These are phyloP conservation scores for Scaptomyza hsui DNA, from an alignment of 1,140 invertebrate species.

Conservation along the genomic window DNA sequence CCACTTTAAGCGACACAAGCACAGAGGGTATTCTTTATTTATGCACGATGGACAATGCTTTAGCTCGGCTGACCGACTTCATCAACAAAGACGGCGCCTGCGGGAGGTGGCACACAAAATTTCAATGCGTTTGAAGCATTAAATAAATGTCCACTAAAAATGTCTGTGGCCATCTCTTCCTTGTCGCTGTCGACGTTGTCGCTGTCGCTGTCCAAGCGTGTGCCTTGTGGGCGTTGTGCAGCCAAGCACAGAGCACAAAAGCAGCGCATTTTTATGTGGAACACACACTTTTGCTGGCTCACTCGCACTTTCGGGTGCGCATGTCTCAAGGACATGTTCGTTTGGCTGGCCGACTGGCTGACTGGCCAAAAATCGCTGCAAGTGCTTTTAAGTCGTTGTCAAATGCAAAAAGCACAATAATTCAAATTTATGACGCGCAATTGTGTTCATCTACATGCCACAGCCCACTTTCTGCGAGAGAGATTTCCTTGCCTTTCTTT, in stretches of 20 bases:
- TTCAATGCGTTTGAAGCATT: slow-evolving; percentile 79
- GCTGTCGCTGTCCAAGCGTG: slow-evolving; percentile 34
- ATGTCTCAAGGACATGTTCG: slow-evolving; percentile 77
- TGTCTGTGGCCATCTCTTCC: slow-evolving; percentile 48
- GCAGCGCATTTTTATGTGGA: slow-evolving; percentile 41
- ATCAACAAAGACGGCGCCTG: slow-evolving; percentile 66
- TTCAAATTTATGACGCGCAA: slow-evolving; percentile 80
- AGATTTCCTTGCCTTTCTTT: slow-evolving; percentile 27
- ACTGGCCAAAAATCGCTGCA: slow-evolving; percentile 76
- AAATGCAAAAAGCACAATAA: slow-evolving; percentile 81
- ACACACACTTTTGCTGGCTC: background rate
- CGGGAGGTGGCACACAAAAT: slow-evolving; percentile 54
- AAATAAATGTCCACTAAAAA: slow-evolving; percentile 82
- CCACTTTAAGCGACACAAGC: slow-evolving; percentile 26
- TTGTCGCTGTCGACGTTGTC: background rate
- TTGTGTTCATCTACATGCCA: slow-evolving; percentile 73
- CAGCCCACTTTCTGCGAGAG: slow-evolving; percentile 47
- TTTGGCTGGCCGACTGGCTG: slow-evolving; percentile 44
- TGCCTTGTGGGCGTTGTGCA: slow-evolving; percentile 58
- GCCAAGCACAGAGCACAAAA: slow-evolving; percentile 50
- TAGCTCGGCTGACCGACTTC: slow-evolving; percentile 59
- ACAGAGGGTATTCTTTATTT: slow-evolving; percentile 30
- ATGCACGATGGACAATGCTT: slow-evolving; percentile 22
- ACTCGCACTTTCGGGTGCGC: slow-evolving; percentile 17
- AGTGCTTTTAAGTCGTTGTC: slow-evolving; percentile 81